These are phyloP conservation scores for Andricus grossulariae DNA, from an alignment of 1,140 invertebrate genomes.

Conservation along the genomic window DNA sequence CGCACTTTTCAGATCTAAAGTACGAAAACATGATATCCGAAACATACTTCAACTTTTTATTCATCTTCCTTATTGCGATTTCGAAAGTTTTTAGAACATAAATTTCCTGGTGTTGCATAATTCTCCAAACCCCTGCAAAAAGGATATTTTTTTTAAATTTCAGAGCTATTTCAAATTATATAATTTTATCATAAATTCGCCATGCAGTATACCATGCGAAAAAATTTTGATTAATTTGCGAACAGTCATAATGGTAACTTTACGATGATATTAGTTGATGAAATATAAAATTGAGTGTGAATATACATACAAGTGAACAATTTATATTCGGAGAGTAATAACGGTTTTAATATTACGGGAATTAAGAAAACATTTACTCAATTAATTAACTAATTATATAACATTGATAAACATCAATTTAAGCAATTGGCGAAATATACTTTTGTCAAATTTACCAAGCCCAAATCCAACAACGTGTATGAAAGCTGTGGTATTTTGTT, in stretches of 20 bases:
- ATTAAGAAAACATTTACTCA: too few species aligned
- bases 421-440: constrained; percentile 74
- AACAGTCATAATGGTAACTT: not conserved
- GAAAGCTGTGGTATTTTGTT: constrained; percentile 71
- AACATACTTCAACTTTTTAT: constrained; percentile 66
- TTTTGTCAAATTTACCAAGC: constrained; percentile 64
- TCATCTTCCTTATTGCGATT: constrained; percentile 67
- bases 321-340: not conserved
- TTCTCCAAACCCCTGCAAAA: constrained; percentile 58
- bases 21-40: constrained; percentile 73
- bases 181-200: not conserved
- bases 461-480: constrained; percentile 74
- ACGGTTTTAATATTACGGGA: not conserved
- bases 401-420: constrained; percentile 65
- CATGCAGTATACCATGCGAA: not conserved
- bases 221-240: not conserved
- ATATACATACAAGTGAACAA: too few species aligned
- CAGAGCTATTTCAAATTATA: not conserved
- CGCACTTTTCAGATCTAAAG: constrained; percentile 66
- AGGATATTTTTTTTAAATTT: not conserved
- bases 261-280: not conserved
- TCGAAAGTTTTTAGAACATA: constrained; percentile 72
- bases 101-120: constrained; percentile 66
- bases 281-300: not conserved
- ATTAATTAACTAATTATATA: constrained; percentile 18